A percentile compares a stretch with the other conserved stretches of the same genome.
These are phyloP conservation scores for Ypsolopha sequella DNA, from an alignment of 2,888 invertebrate genomes.

Conservation along the genomic window DNA sequence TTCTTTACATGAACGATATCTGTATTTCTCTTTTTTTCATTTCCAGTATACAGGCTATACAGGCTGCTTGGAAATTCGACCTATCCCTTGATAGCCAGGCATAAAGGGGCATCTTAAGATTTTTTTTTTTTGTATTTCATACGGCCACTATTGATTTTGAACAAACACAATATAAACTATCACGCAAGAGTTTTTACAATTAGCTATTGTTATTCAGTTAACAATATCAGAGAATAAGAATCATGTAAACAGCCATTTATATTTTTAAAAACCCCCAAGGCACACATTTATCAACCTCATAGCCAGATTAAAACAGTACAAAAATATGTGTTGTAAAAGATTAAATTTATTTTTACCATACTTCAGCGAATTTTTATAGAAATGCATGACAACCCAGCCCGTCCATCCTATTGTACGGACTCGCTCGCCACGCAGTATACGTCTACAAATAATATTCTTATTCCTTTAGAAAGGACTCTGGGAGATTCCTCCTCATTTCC, in stretches of 20 bases:
- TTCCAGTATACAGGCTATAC: too few species aligned
- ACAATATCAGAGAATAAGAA: background rate
- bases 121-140: too few species aligned
- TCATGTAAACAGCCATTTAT: background rate
- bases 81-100: too few species aligned
- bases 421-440: constrained; percentile 20
- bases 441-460: constrained; percentile 56
- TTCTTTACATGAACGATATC: too few species aligned
- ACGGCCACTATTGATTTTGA: too few species aligned
- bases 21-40: too few species aligned
- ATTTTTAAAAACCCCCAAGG: too few species aligned
- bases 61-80: too few species aligned
- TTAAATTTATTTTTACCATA: too few species aligned
- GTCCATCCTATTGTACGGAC: constrained; percentile 33
- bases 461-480: constrained; percentile 41
- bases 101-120: too few species aligned
- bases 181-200: background rate
- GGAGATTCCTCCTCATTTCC: constrained; percentile 63
- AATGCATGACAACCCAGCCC: constrained; percentile 12
- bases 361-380: too few species aligned
- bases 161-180: background rate
- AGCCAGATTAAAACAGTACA: background rate
- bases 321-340: too few species aligned
- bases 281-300: background rate
- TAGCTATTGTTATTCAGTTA: background rate